These are phyloP conservation scores for Syritta pipiens DNA, from an alignment of 2,888 invertebrate genomes.

Conservation along the genomic window DNA sequence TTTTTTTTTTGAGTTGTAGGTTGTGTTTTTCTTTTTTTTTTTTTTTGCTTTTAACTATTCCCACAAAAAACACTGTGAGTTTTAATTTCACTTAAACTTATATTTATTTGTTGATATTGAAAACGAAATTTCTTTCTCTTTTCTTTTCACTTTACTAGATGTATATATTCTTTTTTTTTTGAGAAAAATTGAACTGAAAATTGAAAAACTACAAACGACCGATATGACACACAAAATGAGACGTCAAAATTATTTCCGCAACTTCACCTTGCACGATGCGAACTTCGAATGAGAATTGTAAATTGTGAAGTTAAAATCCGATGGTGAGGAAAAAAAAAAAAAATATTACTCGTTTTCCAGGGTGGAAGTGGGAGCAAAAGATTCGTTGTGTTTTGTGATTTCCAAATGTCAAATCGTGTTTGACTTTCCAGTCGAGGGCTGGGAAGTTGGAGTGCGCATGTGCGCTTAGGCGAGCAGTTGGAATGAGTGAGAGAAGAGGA, in stretches of 20 bases:
- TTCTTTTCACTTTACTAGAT: no score
- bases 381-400: conserved; percentile 8
- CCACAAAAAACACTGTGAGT: background rate
- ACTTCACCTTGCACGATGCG: conserved; percentile 55
- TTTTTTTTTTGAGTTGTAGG: conserved; percentile 11
- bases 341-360: conserved; percentile 7
- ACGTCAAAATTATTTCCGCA: conserved; percentile 35
- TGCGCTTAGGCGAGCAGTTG: background rate
- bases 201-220: conserved; percentile 53
- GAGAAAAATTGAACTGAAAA: conserved; percentile 23
- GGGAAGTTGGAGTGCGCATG: conserved; percentile 30
- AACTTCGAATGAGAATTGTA: conserved; percentile 60
- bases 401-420: conserved; percentile 47
- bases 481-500: background rate
- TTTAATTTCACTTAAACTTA: background rate
- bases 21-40: conserved; percentile 7
- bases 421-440: conserved; percentile 19
- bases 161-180: background rate
- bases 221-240: conserved; percentile 42
- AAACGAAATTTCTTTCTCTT: background rate
- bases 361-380: conserved; percentile 1
- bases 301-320: background rate
- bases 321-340: conserved; percentile 3
- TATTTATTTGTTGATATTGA: background rate
- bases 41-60: background rate